Base-by-base conservation (phyloP, 2,888 invertebrate species). In the Trachelus tabidus region DNA sequence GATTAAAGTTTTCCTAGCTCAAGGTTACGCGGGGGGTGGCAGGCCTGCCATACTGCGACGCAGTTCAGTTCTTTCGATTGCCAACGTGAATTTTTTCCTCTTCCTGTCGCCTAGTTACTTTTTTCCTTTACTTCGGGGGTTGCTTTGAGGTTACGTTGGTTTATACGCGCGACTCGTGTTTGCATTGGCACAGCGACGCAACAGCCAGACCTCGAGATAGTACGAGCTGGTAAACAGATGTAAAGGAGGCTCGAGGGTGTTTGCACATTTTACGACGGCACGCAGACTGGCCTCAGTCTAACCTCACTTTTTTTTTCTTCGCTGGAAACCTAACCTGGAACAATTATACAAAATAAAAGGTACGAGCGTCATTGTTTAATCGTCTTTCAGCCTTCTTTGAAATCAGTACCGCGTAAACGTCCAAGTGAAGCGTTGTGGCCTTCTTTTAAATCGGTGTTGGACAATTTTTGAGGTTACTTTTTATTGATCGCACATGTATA, bases 241-340 rank as follows among this genome's bases (percentile, higher is more conserved):
- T 77, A 75, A 79, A 79, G 69, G 69, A 69, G 31, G 33, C 23
- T 34, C 40, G 78, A 73, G 81, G 81, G 75, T 85, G 81, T 85
- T 86, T 86, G 83, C 84, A 81, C 81, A 69, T 83, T 86, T 86
- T 86, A 86, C 81, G 83, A 79, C 81, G 76, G 78, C 79, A 77
- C 79, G 77, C 80, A 79, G 80, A 75, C 76, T 80, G 78, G 78
- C 73, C 71, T 71, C 15, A 40, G 40, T 40, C 40, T 40, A 56
- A 56, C 56, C 56, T 56, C 23, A 34, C 71, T 71, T 34, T 71
- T 34, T 35, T 35, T 35, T 71, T 15, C 69, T 30, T 34, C 71
- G 11, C 71, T 31, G 23, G 9, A 15, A 71, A 71, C 12, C 33
- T 71, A 31, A 9, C 71, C 30, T 31, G 30, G 11, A 34, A 30